A percentile compares a stretch with the other conserved stretches of the same genome.
Conservation (phyloP, 2,888 invertebrate genomes). For the Zelleria hepariella region DNA sequence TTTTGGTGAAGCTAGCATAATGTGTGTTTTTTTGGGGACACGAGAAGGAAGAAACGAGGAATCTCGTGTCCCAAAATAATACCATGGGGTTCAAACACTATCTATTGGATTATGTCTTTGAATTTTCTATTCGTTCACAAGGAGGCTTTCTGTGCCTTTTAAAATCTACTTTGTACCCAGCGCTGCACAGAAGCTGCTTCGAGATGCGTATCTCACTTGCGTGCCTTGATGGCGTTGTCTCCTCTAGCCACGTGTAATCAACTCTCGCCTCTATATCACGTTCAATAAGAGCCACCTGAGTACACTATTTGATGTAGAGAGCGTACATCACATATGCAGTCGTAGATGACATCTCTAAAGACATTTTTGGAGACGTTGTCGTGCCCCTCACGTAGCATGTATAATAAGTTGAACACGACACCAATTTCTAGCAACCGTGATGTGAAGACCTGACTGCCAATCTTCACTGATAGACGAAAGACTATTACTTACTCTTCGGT, state of each 20-base stretch:
- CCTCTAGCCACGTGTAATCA: neutral
- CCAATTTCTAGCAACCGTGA: too few species aligned
- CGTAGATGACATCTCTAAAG: neutral
- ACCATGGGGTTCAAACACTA: too few species aligned
- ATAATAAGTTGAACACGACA: neutral
- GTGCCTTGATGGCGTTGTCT: too few species aligned
- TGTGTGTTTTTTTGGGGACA: too few species aligned
- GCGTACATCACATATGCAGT: neutral
- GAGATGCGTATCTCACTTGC: neutral
- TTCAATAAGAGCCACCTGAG: neutral
- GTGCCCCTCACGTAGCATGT: neutral
- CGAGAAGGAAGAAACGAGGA: too few species aligned
- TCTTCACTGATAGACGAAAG: too few species aligned
- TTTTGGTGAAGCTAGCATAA: too few species aligned
- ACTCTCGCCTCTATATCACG: neutral
- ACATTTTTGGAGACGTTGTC: neutral
- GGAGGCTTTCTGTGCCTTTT: neutral
- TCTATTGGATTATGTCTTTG: too few species aligned
- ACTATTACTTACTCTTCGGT: too few species aligned
- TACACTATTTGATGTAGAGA: neutral
- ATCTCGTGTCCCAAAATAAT: too few species aligned
- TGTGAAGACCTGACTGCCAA: too few species aligned
- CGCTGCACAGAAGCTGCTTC: neutral
- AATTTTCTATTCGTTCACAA: neutral
- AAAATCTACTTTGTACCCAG: neutral